A percentile compares a stretch with the other conserved stretches of the same genome.
phyloP scores from a whole-genome alignment of 2,113 vertebrate genomes.

The Osmerus eperlanus region DNA sequence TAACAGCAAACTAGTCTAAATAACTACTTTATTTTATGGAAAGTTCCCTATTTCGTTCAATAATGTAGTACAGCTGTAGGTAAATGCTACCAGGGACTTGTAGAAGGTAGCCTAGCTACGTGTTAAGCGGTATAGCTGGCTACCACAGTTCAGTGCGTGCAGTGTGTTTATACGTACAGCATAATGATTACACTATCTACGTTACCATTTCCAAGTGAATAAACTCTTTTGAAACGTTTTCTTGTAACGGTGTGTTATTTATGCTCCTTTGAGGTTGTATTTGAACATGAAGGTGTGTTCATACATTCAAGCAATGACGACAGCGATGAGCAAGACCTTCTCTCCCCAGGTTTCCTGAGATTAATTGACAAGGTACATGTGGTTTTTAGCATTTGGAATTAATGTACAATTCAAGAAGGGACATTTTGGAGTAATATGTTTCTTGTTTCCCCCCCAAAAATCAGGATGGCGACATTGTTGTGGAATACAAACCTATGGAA shows the following conservation, averaged over 20 bases:
- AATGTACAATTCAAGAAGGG: neutral
- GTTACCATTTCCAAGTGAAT: neutral
- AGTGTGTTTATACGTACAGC: no score
- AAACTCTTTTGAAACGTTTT: neutral
- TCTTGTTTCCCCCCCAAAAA: conserved; percentile 15
- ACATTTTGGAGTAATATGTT: neutral
- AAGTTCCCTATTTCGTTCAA: no score
- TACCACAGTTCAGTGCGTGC: no score
- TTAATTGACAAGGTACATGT: conserved; percentile 86
- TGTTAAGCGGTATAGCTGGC: no score
- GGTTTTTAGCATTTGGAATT: neutral
- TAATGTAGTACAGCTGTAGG: no score
- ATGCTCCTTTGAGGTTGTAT: conserved; percentile 75
- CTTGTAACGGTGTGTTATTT: neutral
- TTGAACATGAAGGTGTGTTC: conserved; percentile 91
- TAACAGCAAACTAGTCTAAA: no score
- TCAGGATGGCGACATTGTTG: conserved; percentile 85
- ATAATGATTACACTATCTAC: no score
- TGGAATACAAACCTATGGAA: conserved; percentile 90
- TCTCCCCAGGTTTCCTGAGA: conserved; percentile 82
- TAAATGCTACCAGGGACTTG: no score
- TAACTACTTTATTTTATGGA: no score
- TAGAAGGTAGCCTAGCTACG: no score
- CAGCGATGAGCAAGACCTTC: conserved; percentile 80
- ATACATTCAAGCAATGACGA: conserved; percentile 84